These are phyloP conservation scores for Choristoneura rosaceana DNA, from an alignment of 2,888 invertebrate genomes.

Conservation along the genomic window DNA sequence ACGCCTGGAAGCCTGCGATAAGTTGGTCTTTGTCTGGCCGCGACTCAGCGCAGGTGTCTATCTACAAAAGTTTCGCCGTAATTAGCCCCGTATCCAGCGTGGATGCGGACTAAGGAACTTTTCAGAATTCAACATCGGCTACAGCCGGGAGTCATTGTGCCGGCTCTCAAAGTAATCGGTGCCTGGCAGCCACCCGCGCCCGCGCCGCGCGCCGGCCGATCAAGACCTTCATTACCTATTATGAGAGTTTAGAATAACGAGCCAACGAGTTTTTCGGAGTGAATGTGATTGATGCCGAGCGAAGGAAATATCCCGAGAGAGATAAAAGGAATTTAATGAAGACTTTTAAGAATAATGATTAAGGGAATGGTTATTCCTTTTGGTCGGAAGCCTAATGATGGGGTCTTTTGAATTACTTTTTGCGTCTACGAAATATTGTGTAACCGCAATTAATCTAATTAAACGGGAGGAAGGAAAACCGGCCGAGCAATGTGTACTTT, in stretches of 20 bases:
- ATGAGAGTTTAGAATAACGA: conserved; percentile 85
- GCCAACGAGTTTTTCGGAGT: conserved; percentile 84
- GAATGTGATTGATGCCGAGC: conserved; percentile 84
- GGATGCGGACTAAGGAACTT: conserved; percentile 80
- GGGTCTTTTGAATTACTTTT: conserved; percentile 80
- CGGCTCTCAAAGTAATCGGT: conserved; percentile 82
- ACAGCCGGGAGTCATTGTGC: conserved; percentile 81
- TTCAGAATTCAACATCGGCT: conserved; percentile 80
- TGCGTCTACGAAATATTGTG: conserved; percentile 73
- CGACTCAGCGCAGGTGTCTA: conserved; percentile 83
- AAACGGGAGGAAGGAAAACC: conserved; percentile 49
- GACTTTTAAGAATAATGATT: conserved; percentile 85
- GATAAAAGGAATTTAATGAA: conserved; percentile 86
- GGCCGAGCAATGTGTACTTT: conserved; percentile 36
- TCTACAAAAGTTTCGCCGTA: conserved; percentile 83
- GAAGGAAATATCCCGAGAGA: conserved; percentile 83
- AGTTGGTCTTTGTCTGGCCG: conserved; percentile 81
- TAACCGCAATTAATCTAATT: conserved; percentile 72
- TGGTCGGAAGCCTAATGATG: conserved; percentile 80
- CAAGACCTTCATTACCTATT: conserved; percentile 85
- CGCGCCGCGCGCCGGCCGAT: conserved; percentile 55
- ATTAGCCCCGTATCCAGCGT: conserved; percentile 82
- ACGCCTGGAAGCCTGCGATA: conserved; percentile 81
- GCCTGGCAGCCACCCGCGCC: conserved; percentile 75
- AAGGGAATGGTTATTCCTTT: conserved; percentile 85